Conservation (phyloP, 2,797 vertebrate species). For the Galaxias olidus region DNA sequence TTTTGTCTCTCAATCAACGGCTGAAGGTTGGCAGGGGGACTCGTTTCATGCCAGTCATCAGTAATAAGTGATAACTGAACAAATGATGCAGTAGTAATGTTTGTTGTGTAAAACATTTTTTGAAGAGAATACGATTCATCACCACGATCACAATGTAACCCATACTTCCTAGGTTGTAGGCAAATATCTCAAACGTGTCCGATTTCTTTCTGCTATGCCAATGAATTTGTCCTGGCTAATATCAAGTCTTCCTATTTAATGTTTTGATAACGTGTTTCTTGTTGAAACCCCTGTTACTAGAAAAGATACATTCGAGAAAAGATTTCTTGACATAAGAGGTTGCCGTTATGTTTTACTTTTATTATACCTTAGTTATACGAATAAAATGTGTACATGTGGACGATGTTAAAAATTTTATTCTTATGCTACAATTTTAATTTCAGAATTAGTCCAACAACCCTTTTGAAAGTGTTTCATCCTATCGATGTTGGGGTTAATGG, state of each 20-base stretch:
- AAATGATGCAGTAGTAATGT: slow-evolving; percentile 1
- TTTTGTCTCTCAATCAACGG: slow-evolving; percentile 6
- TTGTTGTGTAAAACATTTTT: slow-evolving; percentile 5
- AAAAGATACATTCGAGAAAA: not conserved
- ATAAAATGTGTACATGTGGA: not conserved
- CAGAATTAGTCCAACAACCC: too few species aligned
- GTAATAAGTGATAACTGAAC: slow-evolving; percentile 6
- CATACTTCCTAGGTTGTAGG: not conserved
- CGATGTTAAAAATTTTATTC: not conserved
- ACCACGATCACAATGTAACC: not conserved
- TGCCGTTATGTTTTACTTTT: not conserved
- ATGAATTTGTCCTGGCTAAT: not conserved
- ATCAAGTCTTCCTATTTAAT: not conserved
- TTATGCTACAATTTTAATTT: slow-evolving; percentile 1
- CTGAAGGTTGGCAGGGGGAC: slow-evolving; percentile 11
- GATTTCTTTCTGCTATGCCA: slow-evolving; percentile 7
- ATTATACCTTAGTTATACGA: not conserved
- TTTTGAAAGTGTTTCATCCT: too few species aligned
- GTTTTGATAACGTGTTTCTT: not conserved
- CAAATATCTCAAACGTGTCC: not conserved
- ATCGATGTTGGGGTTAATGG: not conserved
- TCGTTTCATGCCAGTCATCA: slow-evolving; percentile 15
- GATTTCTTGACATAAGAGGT: not conserved
- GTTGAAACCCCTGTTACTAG: not conserved
- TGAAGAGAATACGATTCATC: not conserved